Evolutionary conservation across 1,140 invertebrate genomes (phyloP).

Genomic region (Euura saliciscinereae): DNA sequence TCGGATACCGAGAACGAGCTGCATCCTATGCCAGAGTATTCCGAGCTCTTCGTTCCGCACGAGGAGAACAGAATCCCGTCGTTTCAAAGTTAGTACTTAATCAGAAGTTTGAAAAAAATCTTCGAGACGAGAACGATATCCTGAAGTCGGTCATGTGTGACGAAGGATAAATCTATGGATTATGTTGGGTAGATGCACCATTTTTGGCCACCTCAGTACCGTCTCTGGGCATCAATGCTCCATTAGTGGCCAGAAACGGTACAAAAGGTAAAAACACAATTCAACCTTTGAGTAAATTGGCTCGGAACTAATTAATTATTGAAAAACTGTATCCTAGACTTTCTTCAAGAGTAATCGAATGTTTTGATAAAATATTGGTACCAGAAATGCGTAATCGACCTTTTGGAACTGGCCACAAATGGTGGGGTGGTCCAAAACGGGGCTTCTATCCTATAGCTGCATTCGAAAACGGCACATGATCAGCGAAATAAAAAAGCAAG

Average conservation of each 20-base stretch:
- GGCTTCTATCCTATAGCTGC: background rate
- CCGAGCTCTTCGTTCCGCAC: background rate
- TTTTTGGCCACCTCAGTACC: too few species aligned
- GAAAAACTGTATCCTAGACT: too few species aligned
- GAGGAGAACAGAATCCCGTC: background rate
- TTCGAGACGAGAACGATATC: too few species aligned
- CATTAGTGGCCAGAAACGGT: too few species aligned
- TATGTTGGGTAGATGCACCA: too few species aligned
- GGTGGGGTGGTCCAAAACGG: too few species aligned
- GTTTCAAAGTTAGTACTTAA: background rate
- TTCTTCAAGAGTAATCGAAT: background rate
- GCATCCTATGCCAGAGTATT: background rate
- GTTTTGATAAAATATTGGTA: background rate
- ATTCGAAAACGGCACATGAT: background rate
- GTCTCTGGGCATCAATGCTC: too few species aligned
- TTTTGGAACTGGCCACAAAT: too few species aligned
- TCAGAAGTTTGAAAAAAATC: background rate
- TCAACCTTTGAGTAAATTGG: too few species aligned
- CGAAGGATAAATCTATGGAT: too few species aligned
- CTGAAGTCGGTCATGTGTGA: background rate
- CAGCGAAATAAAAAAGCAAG: background rate
- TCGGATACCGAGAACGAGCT: background rate
- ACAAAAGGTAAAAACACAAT: too few species aligned
- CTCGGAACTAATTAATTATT: too few species aligned
- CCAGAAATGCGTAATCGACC: background rate